These are phyloP conservation scores for Hippopotamyrus pictus DNA, from an alignment of 2,797 vertebrate species.

Conservation along the genomic window DNA sequence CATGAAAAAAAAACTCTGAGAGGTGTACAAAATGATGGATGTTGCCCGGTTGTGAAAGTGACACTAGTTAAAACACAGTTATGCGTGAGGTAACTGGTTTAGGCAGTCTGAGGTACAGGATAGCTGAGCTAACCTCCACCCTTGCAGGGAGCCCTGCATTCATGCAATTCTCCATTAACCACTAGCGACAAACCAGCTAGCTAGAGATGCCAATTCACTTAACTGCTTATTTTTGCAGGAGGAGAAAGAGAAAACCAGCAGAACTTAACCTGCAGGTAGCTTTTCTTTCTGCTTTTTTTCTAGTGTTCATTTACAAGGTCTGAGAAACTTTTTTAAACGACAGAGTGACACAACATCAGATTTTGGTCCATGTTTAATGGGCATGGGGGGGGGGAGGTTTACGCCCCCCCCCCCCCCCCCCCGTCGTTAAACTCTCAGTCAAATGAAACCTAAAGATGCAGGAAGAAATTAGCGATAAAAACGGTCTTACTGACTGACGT, in stretches of 20 bases:
- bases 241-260: background rate
- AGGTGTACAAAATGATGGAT: constrained; percentile 51
- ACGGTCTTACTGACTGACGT: background rate
- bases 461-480: background rate
- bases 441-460: background rate
- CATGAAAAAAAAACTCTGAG: constrained; percentile 31
- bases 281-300: background rate
- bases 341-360: background rate
- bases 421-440: background rate
- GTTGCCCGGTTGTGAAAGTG: background rate
- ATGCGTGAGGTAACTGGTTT: background rate
- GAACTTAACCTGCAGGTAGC: background rate
- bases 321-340: background rate
- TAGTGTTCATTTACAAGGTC: background rate
- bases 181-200: background rate
- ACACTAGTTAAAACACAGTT: constrained; percentile 1
- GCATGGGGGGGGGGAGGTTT: background rate
- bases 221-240: background rate
- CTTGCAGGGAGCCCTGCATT: background rate
- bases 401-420: background rate
- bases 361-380: background rate
- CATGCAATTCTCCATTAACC: background rate
- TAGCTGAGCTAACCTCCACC: background rate
- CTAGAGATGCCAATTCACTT: background rate
- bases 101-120: background rate